Evolutionary conservation across 2,113 vertebrate genomes (phyloP), one percentile per base, ranked within the genome.

Genomic region (Antennarius striatus): DNA sequence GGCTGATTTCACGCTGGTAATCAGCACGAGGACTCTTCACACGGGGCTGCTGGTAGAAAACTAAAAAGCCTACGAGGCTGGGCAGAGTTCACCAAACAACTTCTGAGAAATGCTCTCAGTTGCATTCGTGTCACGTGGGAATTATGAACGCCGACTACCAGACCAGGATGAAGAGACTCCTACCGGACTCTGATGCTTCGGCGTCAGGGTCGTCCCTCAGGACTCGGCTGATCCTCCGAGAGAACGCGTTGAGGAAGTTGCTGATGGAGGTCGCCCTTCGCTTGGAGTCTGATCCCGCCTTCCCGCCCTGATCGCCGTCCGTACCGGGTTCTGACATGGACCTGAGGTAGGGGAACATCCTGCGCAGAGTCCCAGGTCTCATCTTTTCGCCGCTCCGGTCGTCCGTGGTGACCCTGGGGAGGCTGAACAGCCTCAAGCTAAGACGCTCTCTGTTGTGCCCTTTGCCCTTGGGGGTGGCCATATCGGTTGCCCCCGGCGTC

Each of bases 261-360:
- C 73, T 57, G 29, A 84, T 3, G 50, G 81, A 47, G 0, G 46
- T 5, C 0, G n/a, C 1, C 14, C n/a, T 43, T 15, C 48, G 40
- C n/a, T 79, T 63, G 0, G 60, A 15, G 0, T 73, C 68, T 0
- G 66, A 85, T 14, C 45, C 66, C 13, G 39, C 54, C 53, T 62
- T 60, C 51, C 58, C 75, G 0, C 73, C 56, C 0, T 30, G 13
- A 4, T 1, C 13, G 0, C 36, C 0, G 0, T 39, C 45, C 0
- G 63, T 9, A 0, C 81, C 76, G 4, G 87, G 86, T 50, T 91
- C 87, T 0, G 90, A 92, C 50, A 71, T 3, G 15, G 90, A 92
- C 59, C 87, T 64, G 49, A 84, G 13, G 73, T 51, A 90, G 1
- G 88, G 82, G 4, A 84, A 13, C 36, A 69, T 49, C 66, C 77